A percentile compares a stretch with the other conserved stretches of the same genome.
Conservation (phyloP, 2,888 invertebrate genomes). For the Sialis lutaria region DNA sequence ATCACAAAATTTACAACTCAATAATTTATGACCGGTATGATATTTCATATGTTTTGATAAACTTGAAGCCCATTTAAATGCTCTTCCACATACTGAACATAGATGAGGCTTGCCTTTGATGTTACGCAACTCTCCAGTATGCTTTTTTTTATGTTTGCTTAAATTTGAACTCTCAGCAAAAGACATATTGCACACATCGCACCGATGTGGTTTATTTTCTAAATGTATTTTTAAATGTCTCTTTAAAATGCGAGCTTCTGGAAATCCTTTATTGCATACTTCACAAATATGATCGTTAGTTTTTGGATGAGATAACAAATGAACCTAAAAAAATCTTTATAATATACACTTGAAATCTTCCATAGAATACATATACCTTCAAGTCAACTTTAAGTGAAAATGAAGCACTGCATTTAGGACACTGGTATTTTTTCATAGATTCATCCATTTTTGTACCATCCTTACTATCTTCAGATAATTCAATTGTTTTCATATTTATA, state of each 20-base stretch:
- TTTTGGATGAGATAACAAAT: slow-evolving; percentile 26
- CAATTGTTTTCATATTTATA: slow-evolving; percentile 11
- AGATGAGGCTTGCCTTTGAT: slow-evolving; percentile 26
- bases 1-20: slow-evolving; percentile 27
- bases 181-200: slow-evolving; percentile 28
- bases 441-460: slow-evolving; percentile 4
- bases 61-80: slow-evolving; percentile 31
- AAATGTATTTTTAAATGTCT: slow-evolving; percentile 29
- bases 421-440: slow-evolving; percentile 18
- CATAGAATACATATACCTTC: slow-evolving; percentile 13
- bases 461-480: slow-evolving; percentile 4
- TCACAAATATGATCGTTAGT: slow-evolving; percentile 22
- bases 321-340: slow-evolving; percentile 17
- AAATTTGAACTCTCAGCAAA: slow-evolving; percentile 31
- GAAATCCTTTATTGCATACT: slow-evolving; percentile 25
- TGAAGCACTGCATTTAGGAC: slow-evolving; percentile 22
- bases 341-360: background rate
- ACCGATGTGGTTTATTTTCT: slow-evolving; percentile 27
- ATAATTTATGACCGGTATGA: slow-evolving; percentile 29
- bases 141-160: slow-evolving; percentile 30
- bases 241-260: slow-evolving; percentile 25
- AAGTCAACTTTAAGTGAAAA: slow-evolving; percentile 25
- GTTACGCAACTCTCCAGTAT: slow-evolving; percentile 29
- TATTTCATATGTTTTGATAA: slow-evolving; percentile 32
- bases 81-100: slow-evolving; percentile 28